Evolutionary conservation across 2,888 invertebrate species (phyloP).

Genomic region (Lutraria lutraria): DNA sequence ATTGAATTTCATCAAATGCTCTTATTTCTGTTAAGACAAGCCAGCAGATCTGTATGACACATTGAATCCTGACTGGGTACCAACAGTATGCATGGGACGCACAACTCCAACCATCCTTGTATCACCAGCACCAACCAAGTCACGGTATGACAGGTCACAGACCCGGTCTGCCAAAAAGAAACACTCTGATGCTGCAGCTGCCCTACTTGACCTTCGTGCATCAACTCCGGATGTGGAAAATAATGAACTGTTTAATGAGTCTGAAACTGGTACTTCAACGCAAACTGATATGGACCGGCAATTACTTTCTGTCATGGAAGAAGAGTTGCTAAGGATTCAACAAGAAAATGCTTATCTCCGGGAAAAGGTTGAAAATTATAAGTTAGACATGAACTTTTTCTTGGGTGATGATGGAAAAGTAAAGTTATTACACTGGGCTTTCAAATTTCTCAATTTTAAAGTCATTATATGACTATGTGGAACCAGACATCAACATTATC

Average conservation of each 20-base stretch:
- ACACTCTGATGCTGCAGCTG: constrained; percentile 10
- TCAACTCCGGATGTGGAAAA: not conserved
- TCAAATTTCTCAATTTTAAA: constrained; percentile 31
- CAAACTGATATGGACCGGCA: constrained; percentile 21
- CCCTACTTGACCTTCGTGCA: not conserved
- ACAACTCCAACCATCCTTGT: not conserved
- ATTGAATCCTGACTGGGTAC: constrained; percentile 42
- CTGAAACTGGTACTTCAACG: not conserved
- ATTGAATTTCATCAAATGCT: no score
- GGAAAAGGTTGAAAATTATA: constrained; percentile 18
- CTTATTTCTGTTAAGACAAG: constrained; percentile 34
- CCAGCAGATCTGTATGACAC: constrained; percentile 37
- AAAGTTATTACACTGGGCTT: constrained; percentile 38
- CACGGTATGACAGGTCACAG: constrained; percentile 23
- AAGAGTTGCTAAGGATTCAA: constrained; percentile 23
- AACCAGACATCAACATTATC: constrained; percentile 23
- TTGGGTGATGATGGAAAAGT: constrained; percentile 23
- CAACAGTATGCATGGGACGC: constrained; percentile 36
- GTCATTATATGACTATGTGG: no score
- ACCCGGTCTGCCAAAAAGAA: constrained; percentile 25
- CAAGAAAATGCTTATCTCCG: constrained; percentile 43
- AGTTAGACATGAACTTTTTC: constrained; percentile 41
- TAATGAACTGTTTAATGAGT: not conserved
- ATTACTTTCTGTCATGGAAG: constrained; percentile 26
- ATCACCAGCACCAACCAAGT: constrained; percentile 29